These are phyloP conservation scores for Dermochelys coriacea DNA, from an alignment of 2,797 vertebrate genomes.

Conservation along the genomic window DNA sequence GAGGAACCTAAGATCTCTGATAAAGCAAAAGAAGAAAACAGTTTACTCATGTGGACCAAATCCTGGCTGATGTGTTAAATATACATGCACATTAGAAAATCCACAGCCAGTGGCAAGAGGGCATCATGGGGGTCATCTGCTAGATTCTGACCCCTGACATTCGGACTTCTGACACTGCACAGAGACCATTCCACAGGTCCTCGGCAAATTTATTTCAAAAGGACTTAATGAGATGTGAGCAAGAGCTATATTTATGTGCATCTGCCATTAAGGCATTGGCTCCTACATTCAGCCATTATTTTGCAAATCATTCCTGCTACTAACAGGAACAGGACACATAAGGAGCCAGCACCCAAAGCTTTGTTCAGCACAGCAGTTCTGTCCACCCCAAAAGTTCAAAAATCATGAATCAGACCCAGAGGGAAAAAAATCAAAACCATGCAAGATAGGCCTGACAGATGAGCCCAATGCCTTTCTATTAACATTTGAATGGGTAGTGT, in stretches of 20 bases:
- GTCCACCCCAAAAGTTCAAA: background rate
- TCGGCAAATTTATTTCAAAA: background rate
- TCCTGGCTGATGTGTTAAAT: too few relatives aligned
- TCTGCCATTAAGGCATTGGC: background rate
- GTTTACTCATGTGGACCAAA: too few relatives aligned
- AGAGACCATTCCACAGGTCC: background rate
- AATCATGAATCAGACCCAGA: background rate
- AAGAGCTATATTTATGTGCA: rapidly evolving
- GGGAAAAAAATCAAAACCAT: background rate
- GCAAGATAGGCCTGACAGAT: too few relatives aligned
- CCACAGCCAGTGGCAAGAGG: too few relatives aligned
- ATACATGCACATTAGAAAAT: too few relatives aligned
- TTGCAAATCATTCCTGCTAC: background rate
- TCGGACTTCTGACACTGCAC: too few relatives aligned
- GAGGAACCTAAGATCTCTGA: too few relatives aligned
- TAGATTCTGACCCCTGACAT: too few relatives aligned
- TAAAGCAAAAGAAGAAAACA: too few relatives aligned
- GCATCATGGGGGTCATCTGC: too few relatives aligned
- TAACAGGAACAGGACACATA: background rate
- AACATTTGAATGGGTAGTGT: too few relatives aligned
- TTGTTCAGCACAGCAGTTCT: background rate
- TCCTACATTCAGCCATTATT: background rate
- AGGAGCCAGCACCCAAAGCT: background rate
- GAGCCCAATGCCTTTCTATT: too few relatives aligned
- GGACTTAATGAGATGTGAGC: background rate